Evolutionary conservation across 2,888 invertebrate species (phyloP), one percentile per base, ranked within the genome.

Genomic region (Isoperla grammatica): DNA sequence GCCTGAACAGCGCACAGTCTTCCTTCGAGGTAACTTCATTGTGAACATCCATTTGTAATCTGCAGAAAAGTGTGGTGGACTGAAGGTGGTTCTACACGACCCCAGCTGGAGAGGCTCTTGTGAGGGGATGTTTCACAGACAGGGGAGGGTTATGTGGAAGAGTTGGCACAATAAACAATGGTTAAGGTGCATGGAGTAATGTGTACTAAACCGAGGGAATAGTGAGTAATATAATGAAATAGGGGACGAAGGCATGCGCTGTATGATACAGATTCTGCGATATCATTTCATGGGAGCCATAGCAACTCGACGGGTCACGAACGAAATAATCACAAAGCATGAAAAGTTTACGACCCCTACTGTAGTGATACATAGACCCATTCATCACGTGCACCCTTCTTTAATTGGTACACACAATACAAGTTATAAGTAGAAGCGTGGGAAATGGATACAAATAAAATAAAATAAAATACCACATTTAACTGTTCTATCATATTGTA

Each of bases 151-250:
- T 53, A 35, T 39, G 19, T 37, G 53, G 53, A 53, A 53, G 53
- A 53, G 48, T 57, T 57, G 60, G 45, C 55, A 54, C 55, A 42
- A 60, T 60, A 60, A 60, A 60, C 60, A 45, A 60, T 45, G 56
- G 56, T 60, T 45, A 60, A 60, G 48, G 60, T 53, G 53, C 39
- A 39, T 39, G 19, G 39, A 53, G 53, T 60, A 60, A 60, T 60
- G 60, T 56, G 60, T 56, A 60, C 55, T 60, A 60, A 60, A 1
- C 57, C 39, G 48, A 19, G 46, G 45, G 53, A 53, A 53, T 53
- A 15, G 53, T 37, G 53, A n/a, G 37, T 53, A 53, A 53, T 53
- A 19, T 37, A 39, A 53, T 53, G 53, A 53, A 53, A 53, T 53
- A 53, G 37, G n/a, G n/a, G 53, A 53, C 37, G 39, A 23, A 29